These are phyloP conservation scores for Tethea ocularis DNA, from an alignment of 2,888 invertebrate species.

Conservation along the genomic window DNA sequence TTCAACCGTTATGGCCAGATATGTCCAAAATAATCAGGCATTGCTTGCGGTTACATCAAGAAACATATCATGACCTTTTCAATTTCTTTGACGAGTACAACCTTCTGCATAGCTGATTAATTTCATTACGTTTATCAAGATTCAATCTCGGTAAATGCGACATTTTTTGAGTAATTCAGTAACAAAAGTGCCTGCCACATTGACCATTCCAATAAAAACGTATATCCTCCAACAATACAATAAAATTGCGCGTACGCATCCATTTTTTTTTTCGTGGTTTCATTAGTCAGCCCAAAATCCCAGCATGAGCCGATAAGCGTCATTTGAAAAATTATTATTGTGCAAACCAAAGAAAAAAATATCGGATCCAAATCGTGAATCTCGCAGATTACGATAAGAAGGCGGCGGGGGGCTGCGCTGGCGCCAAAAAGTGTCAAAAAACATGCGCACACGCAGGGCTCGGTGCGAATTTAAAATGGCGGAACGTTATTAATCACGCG, in stretches of 20 bases:
- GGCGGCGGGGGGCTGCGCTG: slow-evolving; percentile 49
- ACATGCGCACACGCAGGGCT: slow-evolving; percentile 35
- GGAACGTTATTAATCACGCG: slow-evolving; percentile 44
- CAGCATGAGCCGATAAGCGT: slow-evolving; percentile 32
- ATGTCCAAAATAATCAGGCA: slow-evolving; percentile 31
- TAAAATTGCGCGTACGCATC: slow-evolving; percentile 20
- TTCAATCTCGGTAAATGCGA: no score
- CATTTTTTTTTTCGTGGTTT: slow-evolving; percentile 37
- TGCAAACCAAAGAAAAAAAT: slow-evolving; percentile 39
- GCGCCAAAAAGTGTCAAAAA: slow-evolving; percentile 67
- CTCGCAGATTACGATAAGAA: slow-evolving; percentile 58
- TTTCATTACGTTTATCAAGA: background rate
- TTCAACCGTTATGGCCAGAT: slow-evolving; percentile 37
- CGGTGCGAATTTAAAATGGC: slow-evolving; percentile 42
- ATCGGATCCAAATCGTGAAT: slow-evolving; percentile 44
- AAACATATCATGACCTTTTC: background rate
- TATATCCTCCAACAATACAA: background rate
- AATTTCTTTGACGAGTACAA: background rate
- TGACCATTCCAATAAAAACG: background rate
- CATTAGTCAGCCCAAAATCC: slow-evolving; percentile 25
- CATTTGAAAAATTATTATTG: slow-evolving; percentile 49
- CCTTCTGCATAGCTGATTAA: background rate
- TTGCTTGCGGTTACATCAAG: background rate
- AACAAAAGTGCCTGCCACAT: background rate
- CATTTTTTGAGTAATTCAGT: no score